phyloP scores from a whole-genome alignment of 2,797 vertebrate genomes.

The Malurus leucopterus region DNA sequence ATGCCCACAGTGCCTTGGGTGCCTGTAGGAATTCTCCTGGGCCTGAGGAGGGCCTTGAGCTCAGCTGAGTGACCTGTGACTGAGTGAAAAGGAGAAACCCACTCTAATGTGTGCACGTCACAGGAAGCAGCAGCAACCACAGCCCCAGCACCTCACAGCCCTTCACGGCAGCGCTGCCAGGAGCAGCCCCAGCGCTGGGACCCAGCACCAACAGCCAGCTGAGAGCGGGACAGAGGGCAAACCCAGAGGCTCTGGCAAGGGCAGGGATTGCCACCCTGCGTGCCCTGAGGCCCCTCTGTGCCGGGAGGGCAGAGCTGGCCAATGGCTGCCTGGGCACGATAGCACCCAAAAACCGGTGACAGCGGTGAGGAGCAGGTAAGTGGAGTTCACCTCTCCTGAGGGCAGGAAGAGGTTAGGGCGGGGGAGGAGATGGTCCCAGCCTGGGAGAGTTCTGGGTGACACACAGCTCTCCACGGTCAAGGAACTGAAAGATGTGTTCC shows the following conservation, averaged over 20 bases:
- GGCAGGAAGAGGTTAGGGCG: fast-evolving
- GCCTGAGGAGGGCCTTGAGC: fast-evolving
- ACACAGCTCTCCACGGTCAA: too few species aligned
- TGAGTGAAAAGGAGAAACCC: background rate
- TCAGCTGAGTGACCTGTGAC: background rate
- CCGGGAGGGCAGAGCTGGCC: background rate
- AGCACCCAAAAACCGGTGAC: background rate
- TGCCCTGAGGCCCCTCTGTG: background rate
- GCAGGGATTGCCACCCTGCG: fast-evolving
- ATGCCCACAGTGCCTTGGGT: fast-evolving
- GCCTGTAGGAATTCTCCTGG: background rate
- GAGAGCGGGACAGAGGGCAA: fast-evolving
- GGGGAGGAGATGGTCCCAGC: background rate
- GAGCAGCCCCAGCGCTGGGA: background rate
- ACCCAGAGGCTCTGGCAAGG: fast-evolving
- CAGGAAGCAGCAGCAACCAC: background rate
- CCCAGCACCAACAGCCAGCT: too few species aligned
- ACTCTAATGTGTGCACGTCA: background rate
- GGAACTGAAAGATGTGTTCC: background rate
- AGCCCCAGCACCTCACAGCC: background rate
- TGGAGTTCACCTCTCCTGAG: background rate
- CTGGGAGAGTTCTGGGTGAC: too few species aligned
- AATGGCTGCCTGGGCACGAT: background rate
- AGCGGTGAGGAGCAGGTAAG: background rate
- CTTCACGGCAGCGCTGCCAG: fast-evolving